These are phyloP conservation scores for Netelia fuscicornis DNA, from an alignment of 2,888 invertebrate species.

Conservation along the genomic window DNA sequence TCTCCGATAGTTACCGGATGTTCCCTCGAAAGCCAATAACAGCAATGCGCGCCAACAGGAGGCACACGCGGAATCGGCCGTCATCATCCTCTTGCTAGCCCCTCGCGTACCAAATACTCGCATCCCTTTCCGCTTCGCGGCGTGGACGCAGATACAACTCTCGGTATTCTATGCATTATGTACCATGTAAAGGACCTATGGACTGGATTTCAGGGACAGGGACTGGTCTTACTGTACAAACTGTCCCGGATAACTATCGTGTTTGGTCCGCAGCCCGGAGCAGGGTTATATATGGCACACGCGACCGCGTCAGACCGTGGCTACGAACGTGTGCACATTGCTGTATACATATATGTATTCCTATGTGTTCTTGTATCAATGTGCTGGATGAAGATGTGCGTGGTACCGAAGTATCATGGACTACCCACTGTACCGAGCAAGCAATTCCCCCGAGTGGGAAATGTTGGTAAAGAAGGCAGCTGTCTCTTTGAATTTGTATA, in stretches of 20 bases:
- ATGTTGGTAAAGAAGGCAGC: no score
- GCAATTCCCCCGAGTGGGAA: no score
- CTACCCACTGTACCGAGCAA: no score
- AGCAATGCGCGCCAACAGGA: constrained; percentile 29
- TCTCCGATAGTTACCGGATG: constrained; percentile 63
- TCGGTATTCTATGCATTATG: constrained; percentile 52
- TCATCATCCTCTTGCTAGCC: constrained; percentile 29
- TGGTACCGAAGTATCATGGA: no score
- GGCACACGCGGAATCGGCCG: constrained; percentile 44
- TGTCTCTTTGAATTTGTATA: no score
- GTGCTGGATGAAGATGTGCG: constrained; percentile 20
- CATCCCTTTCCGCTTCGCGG: constrained; percentile 57
- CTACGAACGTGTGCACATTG: constrained; percentile 22
- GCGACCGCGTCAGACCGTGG: constrained; percentile 27
- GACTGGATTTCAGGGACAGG: constrained; percentile 33
- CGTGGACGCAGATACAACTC: constrained; percentile 53
- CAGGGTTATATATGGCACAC: neutral
- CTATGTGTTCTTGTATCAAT: neutral
- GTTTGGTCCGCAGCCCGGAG: constrained; percentile 33
- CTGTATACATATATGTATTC: constrained; percentile 25
- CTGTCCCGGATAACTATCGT: constrained; percentile 55
- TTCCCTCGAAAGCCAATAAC: constrained; percentile 65
- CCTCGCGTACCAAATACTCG: constrained; percentile 10
- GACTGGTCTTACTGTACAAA: constrained; percentile 44
- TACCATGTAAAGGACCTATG: constrained; percentile 12